A percentile compares a stretch with the other conserved stretches of the same genome.
Evolutionary conservation across 2,888 invertebrate genomes (phyloP).

Genomic region (Actias luna): DNA sequence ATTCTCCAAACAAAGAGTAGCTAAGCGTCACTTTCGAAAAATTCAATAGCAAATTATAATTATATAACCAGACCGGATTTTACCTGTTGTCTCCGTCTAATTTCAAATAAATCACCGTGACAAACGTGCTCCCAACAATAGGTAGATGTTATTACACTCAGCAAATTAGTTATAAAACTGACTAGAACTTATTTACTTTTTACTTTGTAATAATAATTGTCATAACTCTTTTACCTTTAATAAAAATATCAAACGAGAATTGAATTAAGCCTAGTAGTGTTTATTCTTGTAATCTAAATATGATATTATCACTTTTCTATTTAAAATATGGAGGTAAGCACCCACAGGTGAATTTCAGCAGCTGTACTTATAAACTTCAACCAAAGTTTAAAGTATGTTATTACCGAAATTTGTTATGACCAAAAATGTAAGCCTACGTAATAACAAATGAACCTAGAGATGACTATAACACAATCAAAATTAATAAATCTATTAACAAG

Average conservation of each 20-base stretch:
- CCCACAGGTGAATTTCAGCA: too few relatives aligned
- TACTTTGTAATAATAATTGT: not conserved
- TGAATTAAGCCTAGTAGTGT: too few relatives aligned
- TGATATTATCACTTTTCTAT: too few relatives aligned
- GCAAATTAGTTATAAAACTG: not conserved
- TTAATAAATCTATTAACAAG: too few relatives aligned
- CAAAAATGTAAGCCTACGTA: too few relatives aligned
- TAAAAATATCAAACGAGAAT: not conserved
- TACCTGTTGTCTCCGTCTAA: conserved; percentile 5
- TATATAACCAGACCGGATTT: conserved; percentile 16
- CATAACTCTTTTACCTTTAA: not conserved
- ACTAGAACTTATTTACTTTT: not conserved
- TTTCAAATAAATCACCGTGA: conserved; percentile 9
- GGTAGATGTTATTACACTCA: not conserved
- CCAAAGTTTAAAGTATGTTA: too few relatives aligned
- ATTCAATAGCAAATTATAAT: conserved; percentile 19
- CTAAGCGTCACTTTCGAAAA: conserved; percentile 14
- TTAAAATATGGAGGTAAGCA: too few relatives aligned
- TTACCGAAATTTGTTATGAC: too few relatives aligned
- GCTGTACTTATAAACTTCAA: too few relatives aligned
- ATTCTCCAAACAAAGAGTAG: conserved; percentile 6
- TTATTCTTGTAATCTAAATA: too few relatives aligned
- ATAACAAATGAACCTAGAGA: too few relatives aligned
- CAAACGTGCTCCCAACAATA: conserved; percentile 7
- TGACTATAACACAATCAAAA: too few relatives aligned